Percentiles rank a stretch among this genome's conserved stretches.
Evolutionary conservation across 2,113 vertebrate genomes (phyloP).

Genomic region (Abramis brama): DNA sequence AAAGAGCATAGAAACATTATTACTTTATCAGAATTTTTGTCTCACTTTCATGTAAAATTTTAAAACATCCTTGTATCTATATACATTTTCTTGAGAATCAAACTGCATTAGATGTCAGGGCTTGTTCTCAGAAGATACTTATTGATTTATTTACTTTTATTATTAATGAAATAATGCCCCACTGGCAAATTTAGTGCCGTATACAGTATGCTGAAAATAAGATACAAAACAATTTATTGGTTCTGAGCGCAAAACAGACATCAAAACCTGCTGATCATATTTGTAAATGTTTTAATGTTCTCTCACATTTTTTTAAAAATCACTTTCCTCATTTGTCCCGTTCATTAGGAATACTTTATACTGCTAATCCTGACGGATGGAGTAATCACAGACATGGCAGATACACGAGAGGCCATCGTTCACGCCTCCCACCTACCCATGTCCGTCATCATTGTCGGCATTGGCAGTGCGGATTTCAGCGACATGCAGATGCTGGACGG

Average conservation of each 20-base stretch:
- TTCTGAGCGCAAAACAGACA: neutral
- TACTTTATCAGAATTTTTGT: neutral
- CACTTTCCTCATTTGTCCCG: slow-evolving; percentile 29
- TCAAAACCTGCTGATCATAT: neutral
- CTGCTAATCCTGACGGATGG: slow-evolving; percentile 96
- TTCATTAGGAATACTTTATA: slow-evolving; percentile 96
- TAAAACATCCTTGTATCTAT: neutral
- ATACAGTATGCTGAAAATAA: neutral
- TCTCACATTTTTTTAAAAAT: neutral
- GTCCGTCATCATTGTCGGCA: slow-evolving; percentile 97
- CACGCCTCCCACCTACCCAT: slow-evolving; percentile 97
- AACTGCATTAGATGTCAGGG: neutral
- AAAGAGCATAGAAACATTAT: neutral
- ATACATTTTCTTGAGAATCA: neutral
- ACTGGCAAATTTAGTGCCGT: neutral
- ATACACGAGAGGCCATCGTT: slow-evolving; percentile 96
- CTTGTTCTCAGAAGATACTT: neutral
- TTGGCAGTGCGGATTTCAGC: slow-evolving; percentile 95
- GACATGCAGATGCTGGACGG: slow-evolving; percentile 99
- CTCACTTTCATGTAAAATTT: neutral
- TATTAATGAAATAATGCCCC: neutral
- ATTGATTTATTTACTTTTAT: neutral
- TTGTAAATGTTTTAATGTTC: neutral
- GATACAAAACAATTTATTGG: neutral
- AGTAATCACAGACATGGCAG: slow-evolving; percentile 98